Conservation (phyloP, 1,140 invertebrate genomes). For the Megalopta genalis region DNA sequence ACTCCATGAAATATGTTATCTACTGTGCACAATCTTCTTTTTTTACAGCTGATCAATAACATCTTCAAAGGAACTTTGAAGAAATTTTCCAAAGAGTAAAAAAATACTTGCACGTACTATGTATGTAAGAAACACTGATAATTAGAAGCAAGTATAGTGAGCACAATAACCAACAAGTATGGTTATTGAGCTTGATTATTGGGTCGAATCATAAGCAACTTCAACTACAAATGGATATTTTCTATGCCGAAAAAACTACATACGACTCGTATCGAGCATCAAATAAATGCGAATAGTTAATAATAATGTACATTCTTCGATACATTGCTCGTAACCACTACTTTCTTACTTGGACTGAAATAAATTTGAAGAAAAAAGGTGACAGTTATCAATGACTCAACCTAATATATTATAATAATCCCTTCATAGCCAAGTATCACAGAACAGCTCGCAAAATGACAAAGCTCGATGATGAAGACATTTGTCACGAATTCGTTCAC, state of each 20-base stretch:
- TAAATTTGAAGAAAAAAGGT: neutral
- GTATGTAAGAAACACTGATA: constrained; percentile 17
- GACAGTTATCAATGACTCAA: constrained; percentile 1
- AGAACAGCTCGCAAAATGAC: constrained; percentile 52
- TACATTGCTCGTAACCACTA: neutral
- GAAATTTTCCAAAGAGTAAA: constrained; percentile 23
- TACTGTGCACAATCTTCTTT: constrained; percentile 3
- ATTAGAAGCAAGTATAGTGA: constrained; percentile 22
- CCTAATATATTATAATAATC: constrained; percentile 30
- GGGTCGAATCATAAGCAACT: constrained; percentile 2
- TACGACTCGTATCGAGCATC: neutral
- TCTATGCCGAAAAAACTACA: neutral
- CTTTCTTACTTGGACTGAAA: neutral
- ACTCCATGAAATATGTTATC: constrained; percentile 15
- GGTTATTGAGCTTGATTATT: constrained; percentile 30
- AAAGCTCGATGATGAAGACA: constrained; percentile 41
- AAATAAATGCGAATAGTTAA: neutral
- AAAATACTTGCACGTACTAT: constrained; percentile 38
- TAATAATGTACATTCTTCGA: neutral
- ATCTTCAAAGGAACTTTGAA: constrained; percentile 5
- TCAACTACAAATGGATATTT: neutral
- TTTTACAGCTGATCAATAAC: constrained; percentile 5
- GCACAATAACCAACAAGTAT: constrained; percentile 32
- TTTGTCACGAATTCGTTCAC: constrained; percentile 30
- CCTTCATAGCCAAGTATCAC: constrained; percentile 64